Percentiles rank a stretch among this genome's conserved stretches.
Conservation (phyloP, 2,113 vertebrate genomes). For the Saguinus imperator region DNA sequence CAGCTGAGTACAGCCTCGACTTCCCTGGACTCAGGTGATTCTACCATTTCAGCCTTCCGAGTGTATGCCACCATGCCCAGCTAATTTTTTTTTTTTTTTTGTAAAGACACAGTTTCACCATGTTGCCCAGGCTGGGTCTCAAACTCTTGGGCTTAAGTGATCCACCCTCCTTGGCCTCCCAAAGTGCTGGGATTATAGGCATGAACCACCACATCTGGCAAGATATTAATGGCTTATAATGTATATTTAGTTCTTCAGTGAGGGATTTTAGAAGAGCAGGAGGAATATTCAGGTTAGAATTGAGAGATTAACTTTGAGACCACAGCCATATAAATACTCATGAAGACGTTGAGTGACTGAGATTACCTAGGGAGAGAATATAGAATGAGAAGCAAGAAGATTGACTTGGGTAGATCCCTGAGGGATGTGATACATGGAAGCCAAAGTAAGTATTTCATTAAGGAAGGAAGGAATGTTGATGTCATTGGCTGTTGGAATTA, state of each 20-base stretch:
- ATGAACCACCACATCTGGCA: too few relatives aligned
- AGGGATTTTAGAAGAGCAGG: not conserved
- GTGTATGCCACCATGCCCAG: too few relatives aligned
- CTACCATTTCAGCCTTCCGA: too few relatives aligned
- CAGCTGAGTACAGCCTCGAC: too few relatives aligned
- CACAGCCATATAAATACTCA: conserved; percentile 26
- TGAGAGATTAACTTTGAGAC: conserved; percentile 17
- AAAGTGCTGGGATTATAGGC: too few relatives aligned
- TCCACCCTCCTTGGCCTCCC: too few relatives aligned
- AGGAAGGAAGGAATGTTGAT: not conserved
- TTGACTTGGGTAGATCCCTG: not conserved
- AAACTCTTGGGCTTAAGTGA: too few relatives aligned
- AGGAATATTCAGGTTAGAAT: conserved; percentile 3
- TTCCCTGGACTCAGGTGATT: too few relatives aligned
- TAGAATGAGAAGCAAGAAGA: not conserved
- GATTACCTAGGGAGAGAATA: conserved; percentile 2
- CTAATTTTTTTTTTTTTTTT: too few relatives aligned
- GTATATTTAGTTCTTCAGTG: not conserved
- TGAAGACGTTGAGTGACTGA: conserved; percentile 26
- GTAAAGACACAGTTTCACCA: too few relatives aligned
- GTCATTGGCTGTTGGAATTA: not conserved
- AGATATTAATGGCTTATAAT: not conserved
- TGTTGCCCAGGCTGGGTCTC: too few relatives aligned
- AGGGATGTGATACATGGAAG: not conserved
- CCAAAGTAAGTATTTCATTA: conserved; percentile 33